These are phyloP conservation scores for Copsychus sechellarum DNA, from an alignment of 2,113 vertebrate genomes.

Conservation along the genomic window DNA sequence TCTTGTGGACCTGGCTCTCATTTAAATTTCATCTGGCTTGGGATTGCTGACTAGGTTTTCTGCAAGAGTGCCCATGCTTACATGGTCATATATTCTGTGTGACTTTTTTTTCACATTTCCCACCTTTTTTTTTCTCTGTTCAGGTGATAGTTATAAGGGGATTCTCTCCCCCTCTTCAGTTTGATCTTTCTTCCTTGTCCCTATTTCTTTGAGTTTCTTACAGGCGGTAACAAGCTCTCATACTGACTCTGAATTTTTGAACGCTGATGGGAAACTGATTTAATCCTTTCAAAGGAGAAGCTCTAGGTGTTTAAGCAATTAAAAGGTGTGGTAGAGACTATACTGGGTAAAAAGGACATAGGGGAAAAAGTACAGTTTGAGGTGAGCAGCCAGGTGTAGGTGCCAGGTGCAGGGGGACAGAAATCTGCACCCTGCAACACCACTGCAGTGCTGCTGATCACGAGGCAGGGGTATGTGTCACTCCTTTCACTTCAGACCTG, in stretches of 20 bases:
- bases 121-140: conserved; percentile 50
- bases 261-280: conserved; percentile 30
- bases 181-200: conserved; percentile 72
- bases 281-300: conserved; percentile 31
- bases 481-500: neutral
- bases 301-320: neutral
- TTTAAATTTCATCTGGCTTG: conserved; percentile 89
- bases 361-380: neutral
- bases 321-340: neutral
- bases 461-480: neutral
- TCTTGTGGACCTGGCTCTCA: conserved; percentile 76
- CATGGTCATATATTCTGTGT: conserved; percentile 79
- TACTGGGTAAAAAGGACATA: neutral
- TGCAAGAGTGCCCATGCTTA: conserved; percentile 94
- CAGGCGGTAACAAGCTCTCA: conserved; percentile 10
- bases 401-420: neutral
- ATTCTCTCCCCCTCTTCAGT: conserved; percentile 9
- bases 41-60: conserved; percentile 91
- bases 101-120: conserved; percentile 67
- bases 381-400: neutral
- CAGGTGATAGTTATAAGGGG: conserved; percentile 61
- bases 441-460: rapidly evolving
- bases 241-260: conserved; percentile 20
- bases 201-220: conserved; percentile 43
- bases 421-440: no score